Evolutionary conservation across 2,797 vertebrate species (phyloP).

Genomic region (Acanthornis magna): DNA sequence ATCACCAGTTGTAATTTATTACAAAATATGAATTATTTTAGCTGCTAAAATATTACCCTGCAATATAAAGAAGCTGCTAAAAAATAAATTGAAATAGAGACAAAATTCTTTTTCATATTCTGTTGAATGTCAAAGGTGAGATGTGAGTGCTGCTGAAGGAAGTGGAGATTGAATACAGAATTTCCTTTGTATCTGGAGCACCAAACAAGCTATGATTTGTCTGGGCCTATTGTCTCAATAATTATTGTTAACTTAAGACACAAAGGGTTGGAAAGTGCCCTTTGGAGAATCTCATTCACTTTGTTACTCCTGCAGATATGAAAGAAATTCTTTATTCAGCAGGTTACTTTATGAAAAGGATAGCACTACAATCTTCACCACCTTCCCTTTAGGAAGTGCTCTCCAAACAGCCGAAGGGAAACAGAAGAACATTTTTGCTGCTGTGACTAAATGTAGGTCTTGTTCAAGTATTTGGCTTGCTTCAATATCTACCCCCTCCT

Average conservation of each 20-base stretch:
- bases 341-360: neutral
- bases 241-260: neutral
- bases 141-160: neutral
- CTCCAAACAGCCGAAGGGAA: slow-evolving; percentile 15
- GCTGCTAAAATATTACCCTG: neutral
- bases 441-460: slow-evolving; percentile 33
- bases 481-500: neutral
- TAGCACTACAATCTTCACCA: neutral
- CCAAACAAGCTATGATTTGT: neutral
- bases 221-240: neutral
- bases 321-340: slow-evolving; percentile 20
- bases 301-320: slow-evolving; percentile 1
- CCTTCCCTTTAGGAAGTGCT: slow-evolving; percentile 47
- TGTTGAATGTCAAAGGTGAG: neutral
- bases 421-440: slow-evolving; percentile 29
- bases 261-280: neutral
- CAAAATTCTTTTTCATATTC: neutral
- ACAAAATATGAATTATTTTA: neutral
- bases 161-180: neutral
- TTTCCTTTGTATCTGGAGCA: slow-evolving; percentile 25
- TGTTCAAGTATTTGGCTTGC: slow-evolving; percentile 24
- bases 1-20: neutral
- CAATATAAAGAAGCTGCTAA: neutral
- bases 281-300: slow-evolving; percentile 11
- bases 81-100: neutral